phyloP scores from a whole-genome alignment of 2,888 invertebrate genomes.

The Synanthedon tipuliformis region DNA sequence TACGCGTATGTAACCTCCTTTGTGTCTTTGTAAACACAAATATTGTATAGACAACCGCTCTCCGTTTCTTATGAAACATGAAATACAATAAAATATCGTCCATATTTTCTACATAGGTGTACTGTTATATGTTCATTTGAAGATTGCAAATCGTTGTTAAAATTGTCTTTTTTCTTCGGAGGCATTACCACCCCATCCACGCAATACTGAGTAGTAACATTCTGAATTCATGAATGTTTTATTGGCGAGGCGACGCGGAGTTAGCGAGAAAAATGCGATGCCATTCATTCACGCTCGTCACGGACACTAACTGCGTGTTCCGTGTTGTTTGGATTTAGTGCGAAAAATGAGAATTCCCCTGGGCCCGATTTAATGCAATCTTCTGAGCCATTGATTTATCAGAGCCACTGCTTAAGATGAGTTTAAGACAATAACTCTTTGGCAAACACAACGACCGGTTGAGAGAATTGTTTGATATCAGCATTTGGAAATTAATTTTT shows the following conservation, averaged over 20 bases:
- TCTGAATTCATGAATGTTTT: constrained; percentile 64
- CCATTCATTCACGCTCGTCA: constrained; percentile 61
- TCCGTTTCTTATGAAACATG: too few relatives aligned
- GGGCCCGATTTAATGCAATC: constrained; percentile 33
- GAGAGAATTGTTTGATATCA: too few relatives aligned
- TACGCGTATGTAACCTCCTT: background rate
- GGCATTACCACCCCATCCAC: constrained; percentile 31
- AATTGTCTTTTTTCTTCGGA: constrained; percentile 27
- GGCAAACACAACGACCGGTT: too few relatives aligned
- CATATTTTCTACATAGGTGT: too few relatives aligned
- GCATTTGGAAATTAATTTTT: too few relatives aligned
- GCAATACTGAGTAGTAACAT: constrained; percentile 46
- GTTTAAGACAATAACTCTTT: too few relatives aligned
- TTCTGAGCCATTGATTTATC: constrained; percentile 33
- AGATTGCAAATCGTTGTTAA: constrained; percentile 18
- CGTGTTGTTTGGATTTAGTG: constrained; percentile 54
- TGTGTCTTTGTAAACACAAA: background rate
- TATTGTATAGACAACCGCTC: background rate
- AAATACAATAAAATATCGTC: too few relatives aligned
- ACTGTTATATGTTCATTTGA: too few relatives aligned
- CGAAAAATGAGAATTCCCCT: constrained; percentile 42
- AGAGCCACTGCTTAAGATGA: background rate
- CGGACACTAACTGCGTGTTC: constrained; percentile 60
- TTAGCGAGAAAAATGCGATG: constrained; percentile 57
- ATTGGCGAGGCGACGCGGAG: constrained; percentile 49